Percentiles rank a stretch among this genome's conserved stretches.
These are phyloP conservation scores for Cremastinae sp. DNA, from an alignment of 2,888 invertebrate species.

Conservation along the genomic window DNA sequence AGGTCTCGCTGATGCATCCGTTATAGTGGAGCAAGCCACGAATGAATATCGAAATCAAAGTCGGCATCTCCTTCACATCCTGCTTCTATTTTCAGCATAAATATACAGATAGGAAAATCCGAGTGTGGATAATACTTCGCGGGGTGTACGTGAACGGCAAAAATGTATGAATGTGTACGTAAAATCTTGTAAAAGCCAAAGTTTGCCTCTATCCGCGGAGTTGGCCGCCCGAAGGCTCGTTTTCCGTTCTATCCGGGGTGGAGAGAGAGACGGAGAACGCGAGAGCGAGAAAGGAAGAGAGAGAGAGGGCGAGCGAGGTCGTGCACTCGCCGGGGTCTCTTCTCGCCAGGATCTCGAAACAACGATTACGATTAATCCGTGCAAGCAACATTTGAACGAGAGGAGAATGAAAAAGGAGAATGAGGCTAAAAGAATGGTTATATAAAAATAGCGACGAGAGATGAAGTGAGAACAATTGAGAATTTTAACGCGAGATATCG, in stretches of 20 bases:
- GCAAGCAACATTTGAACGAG: conserved; percentile 56
- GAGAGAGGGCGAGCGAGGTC: conserved; percentile 55
- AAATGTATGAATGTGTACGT: conserved; percentile 18
- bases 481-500: conserved; percentile 65
- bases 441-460: conserved; percentile 12
- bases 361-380: conserved; percentile 63
- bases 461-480: conserved; percentile 61
- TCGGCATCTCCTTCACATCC: conserved; percentile 62
- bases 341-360: conserved; percentile 59
- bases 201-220: conserved; percentile 53
- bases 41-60: conserved; percentile 64
- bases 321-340: conserved; percentile 42
- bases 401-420: conserved; percentile 54
- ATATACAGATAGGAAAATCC: conserved; percentile 23
- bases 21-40: conserved; percentile 45
- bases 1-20: conserved; percentile 49
- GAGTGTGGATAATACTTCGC: conserved; percentile 25
- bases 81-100: conserved; percentile 40
- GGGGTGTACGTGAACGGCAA: conserved; percentile 15
- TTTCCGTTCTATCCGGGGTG: conserved; percentile 53
- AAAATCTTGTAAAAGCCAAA: conserved; percentile 42
- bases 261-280: conserved; percentile 53
- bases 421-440: conserved; percentile 23
- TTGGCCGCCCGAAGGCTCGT: conserved; percentile 59
- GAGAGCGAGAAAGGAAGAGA: neutral